These are phyloP conservation scores for Perizoma flavofasciatum DNA, from an alignment of 2,888 invertebrate genomes.

Conservation along the genomic window DNA sequence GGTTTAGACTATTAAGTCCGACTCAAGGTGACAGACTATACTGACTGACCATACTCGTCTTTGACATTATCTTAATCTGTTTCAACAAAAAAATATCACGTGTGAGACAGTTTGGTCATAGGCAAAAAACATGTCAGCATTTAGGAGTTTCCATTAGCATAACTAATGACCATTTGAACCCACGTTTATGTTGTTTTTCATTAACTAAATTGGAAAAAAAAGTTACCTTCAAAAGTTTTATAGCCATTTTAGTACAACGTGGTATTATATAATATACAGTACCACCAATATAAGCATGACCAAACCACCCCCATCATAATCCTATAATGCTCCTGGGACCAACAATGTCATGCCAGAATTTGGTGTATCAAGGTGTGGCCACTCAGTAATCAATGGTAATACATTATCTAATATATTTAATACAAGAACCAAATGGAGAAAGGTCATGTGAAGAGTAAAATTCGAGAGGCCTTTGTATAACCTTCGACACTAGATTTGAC, in stretches of 20 bases:
- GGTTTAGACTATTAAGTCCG: neutral
- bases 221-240: neutral
- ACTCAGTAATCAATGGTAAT: too few relatives aligned
- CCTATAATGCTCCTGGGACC: too few relatives aligned
- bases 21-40: neutral
- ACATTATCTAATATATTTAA: too few relatives aligned
- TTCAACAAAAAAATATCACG: neutral
- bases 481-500: too few relatives aligned
- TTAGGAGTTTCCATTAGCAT: neutral
- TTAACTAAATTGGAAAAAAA: neutral
- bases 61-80: neutral
- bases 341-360: too few relatives aligned
- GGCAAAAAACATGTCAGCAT: conserved; percentile 1
- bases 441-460: too few relatives aligned
- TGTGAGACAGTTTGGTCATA: neutral
- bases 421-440: too few relatives aligned
- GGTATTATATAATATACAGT: too few relatives aligned
- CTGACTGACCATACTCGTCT: neutral
- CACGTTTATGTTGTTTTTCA: neutral
- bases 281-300: too few relatives aligned
- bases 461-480: too few relatives aligned
- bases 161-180: neutral
- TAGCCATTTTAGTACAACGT: neutral
- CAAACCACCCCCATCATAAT: too few relatives aligned
- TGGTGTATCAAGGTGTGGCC: too few relatives aligned